These are phyloP conservation scores for Lepus townsendii DNA, from an alignment of 2,797 vertebrate genomes.

Conservation along the genomic window DNA sequence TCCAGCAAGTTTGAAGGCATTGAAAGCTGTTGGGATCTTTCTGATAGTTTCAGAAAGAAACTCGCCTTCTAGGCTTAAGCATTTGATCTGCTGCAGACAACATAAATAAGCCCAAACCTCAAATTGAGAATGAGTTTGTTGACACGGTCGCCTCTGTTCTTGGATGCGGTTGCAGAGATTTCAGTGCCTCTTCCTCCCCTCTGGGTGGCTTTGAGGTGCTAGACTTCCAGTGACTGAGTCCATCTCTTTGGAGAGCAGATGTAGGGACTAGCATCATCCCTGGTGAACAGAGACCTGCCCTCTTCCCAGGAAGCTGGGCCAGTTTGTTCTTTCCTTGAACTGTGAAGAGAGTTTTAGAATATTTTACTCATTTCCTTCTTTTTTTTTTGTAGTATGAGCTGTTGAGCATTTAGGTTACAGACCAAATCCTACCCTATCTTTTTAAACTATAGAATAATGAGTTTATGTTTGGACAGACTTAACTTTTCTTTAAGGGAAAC, in stretches of 20 bases:
- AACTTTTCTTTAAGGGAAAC: conserved; percentile 7
- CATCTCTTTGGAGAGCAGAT: neutral
- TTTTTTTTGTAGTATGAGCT: neutral
- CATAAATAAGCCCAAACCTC: neutral
- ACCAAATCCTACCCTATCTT: neutral
- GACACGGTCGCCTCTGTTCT: neutral
- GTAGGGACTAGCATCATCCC: neutral
- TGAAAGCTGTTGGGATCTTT: neutral
- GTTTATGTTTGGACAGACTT: conserved; percentile 19
- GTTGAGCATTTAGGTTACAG: neutral
- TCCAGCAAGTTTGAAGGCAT: neutral
- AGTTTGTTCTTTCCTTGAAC: neutral
- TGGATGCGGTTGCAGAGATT: neutral
- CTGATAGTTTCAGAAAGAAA: too few relatives aligned
- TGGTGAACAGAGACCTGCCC: neutral
- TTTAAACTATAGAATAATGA: conserved; percentile 22
- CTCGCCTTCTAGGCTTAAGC: neutral
- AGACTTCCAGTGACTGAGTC: neutral
- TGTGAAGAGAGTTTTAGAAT: neutral
- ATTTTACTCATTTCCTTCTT: neutral
- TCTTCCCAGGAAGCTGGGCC: neutral
- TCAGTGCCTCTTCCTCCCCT: neutral
- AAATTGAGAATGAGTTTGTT: conserved; percentile 9
- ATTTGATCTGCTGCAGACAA: neutral
- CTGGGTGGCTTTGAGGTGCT: neutral